Evolutionary conservation across 2,888 invertebrate genomes (phyloP), one percentile per base, ranked within the genome.

Genomic region (Cephus sareptanus): DNA sequence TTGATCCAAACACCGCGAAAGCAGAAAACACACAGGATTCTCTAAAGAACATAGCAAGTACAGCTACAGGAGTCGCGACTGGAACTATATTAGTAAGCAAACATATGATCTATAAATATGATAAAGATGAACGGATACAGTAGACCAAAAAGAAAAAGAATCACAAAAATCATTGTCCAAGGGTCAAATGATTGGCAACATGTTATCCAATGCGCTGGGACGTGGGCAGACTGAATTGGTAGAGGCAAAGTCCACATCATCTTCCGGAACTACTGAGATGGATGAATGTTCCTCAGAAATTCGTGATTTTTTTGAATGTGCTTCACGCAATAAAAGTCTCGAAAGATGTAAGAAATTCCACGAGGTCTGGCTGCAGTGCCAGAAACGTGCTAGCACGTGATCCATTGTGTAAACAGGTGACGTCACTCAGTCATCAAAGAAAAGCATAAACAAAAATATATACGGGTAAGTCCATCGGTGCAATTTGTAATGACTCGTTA

Each of bases 61-160:
- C 98, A 11, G 98, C 98, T 83, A 98, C 98, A 81, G 98, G 98
- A 87, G 98, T 99, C 73, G 98, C 98, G 77, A 95, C 98, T 79
- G 98, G 98, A 83, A 98, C 98, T 4, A 97, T 98, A 84, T 95
- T 98, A 91, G 80, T 83, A 77, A 81, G 82, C 77, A 37, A 35
- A 40, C 75, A 34, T 74, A 68, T 30, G 74, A 12, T 11, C 31
- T 34, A 71, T 13, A 34, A 34, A 71, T 71, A 31, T 71, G 71
- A 34, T 30, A 71, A 33, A 30, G 13, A 71, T 73, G 56, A 35
- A 73, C 77, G 56, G 9, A 31, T 71, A 31, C 11, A 31, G 12
- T 23, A 56, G 9, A 56, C 2, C 23, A 23, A 56, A 56, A 34
- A 34, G 34, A 76, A 69, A 69, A 76, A 69, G 34, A 69, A n/a